phyloP scores from a whole-genome alignment of 2,888 invertebrate genomes.

The Drosophila merina region DNA sequence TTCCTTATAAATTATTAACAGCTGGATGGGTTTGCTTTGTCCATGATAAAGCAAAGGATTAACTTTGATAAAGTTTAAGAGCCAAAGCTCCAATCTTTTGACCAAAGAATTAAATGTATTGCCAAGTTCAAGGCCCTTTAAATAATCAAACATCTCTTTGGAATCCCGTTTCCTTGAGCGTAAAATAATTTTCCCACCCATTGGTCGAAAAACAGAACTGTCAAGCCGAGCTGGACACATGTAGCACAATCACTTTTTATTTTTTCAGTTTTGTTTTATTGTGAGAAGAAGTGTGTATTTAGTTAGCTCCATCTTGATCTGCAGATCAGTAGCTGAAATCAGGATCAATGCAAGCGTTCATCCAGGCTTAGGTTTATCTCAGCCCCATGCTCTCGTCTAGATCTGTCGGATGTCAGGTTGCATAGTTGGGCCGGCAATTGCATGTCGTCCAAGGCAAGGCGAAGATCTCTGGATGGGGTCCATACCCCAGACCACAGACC shows the following conservation, averaged over 20 bases:
- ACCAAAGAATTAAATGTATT: too few species aligned
- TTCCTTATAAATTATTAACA: background rate
- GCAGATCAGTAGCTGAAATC: conserved; percentile 74
- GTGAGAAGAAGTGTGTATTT: conserved; percentile 12
- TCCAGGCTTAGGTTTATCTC: conserved; percentile 37
- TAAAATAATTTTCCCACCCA: conserved; percentile 49
- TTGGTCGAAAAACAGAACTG: conserved; percentile 78
- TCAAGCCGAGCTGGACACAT: conserved; percentile 74
- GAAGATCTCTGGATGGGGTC: conserved; percentile 3
- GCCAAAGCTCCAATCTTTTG: too few species aligned
- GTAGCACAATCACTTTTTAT: conserved; percentile 74
- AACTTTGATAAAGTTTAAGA: background rate
- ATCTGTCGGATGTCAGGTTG: conserved; percentile 81
- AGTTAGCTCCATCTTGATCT: conserved; percentile 38
- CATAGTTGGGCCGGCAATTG: conserved; percentile 78
- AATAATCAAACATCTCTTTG: conserved; percentile 40
- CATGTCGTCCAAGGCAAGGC: conserved; percentile 54
- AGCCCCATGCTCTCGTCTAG: conserved; percentile 63
- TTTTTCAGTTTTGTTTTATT: background rate
- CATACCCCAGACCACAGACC: conserved; percentile 10
- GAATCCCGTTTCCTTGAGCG: conserved; percentile 24
- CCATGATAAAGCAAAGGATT: background rate
- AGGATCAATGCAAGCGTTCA: conserved; percentile 73
- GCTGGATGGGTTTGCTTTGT: background rate
- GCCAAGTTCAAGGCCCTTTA: conserved; percentile 7